phyloP scores from a whole-genome alignment of 2,113 vertebrate genomes.

The Ptilorrhoa leucosticta region DNA sequence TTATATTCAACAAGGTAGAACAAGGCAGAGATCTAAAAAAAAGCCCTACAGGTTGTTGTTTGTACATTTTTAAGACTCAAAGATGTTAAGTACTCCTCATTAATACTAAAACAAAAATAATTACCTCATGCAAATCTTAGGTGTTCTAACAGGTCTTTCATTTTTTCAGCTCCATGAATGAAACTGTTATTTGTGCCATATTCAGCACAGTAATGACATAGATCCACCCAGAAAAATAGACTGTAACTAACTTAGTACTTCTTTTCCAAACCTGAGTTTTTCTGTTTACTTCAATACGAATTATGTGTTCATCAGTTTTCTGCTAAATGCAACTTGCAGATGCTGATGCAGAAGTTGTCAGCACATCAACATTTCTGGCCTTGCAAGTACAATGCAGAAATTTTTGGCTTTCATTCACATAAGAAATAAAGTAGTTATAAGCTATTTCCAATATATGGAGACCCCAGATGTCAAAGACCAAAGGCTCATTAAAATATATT shows the following conservation, averaged over 20 bases:
- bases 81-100: background rate
- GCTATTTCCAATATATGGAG: background rate
- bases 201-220: background rate
- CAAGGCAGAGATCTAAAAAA: background rate
- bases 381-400: background rate
- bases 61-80: background rate
- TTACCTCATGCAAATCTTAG: background rate
- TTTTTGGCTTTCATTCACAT: background rate
- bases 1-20: background rate
- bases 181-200: background rate
- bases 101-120: background rate
- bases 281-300: background rate
- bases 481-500: constrained; percentile 5
- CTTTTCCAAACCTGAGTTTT: background rate
- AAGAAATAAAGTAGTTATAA: background rate
- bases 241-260: background rate
- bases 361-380: background rate
- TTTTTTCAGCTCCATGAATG: background rate
- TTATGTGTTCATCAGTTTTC: background rate
- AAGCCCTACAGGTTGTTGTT: background rate
- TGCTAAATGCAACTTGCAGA: background rate
- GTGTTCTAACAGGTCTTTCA: background rate
- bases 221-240: background rate
- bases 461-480: background rate
- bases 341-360: background rate